A percentile compares a stretch with the other conserved stretches of the same genome.
phyloP scores from a whole-genome alignment of 2,797 vertebrate genomes.

The Oreochromis mossambicus region DNA sequence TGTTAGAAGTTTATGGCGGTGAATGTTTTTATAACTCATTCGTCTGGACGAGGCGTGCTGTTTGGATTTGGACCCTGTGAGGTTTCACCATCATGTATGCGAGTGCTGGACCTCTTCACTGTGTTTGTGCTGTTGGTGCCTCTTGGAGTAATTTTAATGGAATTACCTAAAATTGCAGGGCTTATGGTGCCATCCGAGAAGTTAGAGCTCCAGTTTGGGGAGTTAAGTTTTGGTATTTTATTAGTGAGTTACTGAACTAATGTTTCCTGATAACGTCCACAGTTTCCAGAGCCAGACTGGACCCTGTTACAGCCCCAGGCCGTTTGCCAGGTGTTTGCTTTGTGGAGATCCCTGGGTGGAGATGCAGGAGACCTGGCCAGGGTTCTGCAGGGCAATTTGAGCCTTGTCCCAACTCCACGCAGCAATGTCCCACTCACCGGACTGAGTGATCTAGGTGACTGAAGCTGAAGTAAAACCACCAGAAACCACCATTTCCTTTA shows the following conservation, averaged over 20 bases:
- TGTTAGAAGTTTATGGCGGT: background rate
- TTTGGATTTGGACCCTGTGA: background rate
- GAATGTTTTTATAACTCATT: background rate
- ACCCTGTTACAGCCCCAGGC: fast-evolving
- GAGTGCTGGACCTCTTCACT: background rate
- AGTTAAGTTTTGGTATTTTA: background rate
- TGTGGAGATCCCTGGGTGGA: background rate
- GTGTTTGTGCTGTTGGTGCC: background rate
- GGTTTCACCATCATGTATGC: fast-evolving
- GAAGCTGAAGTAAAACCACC: background rate
- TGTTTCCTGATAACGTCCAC: background rate
- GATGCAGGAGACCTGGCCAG: background rate
- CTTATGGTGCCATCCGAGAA: background rate
- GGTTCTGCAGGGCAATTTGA: background rate
- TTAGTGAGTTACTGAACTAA: background rate
- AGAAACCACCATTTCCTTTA: background rate
- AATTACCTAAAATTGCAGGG: background rate
- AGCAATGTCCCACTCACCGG: background rate
- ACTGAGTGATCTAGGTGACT: background rate
- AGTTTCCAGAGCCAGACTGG: background rate
- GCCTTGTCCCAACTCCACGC: background rate
- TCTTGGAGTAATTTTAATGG: background rate
- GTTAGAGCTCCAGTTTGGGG: background rate
- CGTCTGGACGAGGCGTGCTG: background rate
- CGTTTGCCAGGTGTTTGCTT: background rate